Evolutionary conservation across 2,888 invertebrate species (phyloP).

Genomic region (Agrenia bidenticulata): DNA sequence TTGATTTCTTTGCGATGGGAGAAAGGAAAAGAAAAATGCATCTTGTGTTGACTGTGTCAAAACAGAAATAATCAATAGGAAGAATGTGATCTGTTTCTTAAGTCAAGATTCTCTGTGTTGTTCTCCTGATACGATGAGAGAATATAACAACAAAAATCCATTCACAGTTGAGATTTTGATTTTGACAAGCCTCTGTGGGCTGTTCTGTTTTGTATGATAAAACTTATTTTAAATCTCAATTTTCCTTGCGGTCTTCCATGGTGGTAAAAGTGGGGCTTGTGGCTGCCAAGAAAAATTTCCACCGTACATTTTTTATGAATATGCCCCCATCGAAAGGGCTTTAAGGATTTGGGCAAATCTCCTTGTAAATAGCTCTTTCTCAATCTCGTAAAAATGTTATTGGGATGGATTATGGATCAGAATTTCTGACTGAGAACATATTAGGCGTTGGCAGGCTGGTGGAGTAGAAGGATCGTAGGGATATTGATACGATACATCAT

Average conservation of each 20-base stretch:
- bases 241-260: not conserved
- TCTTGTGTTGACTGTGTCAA: slow-evolving; percentile 19
- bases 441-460: too few relatives aligned
- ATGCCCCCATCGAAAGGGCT: slow-evolving; percentile 18
- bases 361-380: slow-evolving; percentile 17
- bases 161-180: too few relatives aligned
- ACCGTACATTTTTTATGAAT: slow-evolving; percentile 19
- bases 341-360: slow-evolving; percentile 16
- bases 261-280: not conserved
- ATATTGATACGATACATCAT: not conserved
- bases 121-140: not conserved
- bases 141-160: too few relatives aligned
- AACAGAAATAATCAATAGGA: slow-evolving; percentile 21
- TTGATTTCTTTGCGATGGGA: not conserved
- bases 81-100: slow-evolving; percentile 19
- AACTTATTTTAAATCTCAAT: not conserved
- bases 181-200: too few relatives aligned
- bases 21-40: not conserved
- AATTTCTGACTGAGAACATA: too few relatives aligned
- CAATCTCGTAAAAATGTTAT: slow-evolving; percentile 23
- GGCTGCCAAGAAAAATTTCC: slow-evolving; percentile 13
- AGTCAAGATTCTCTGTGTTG: slow-evolving; percentile 2
- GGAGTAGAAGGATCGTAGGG: too few relatives aligned
- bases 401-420: slow-evolving; percentile 11
- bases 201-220: too few relatives aligned